A percentile compares a stretch with the other conserved stretches of the same genome.
Conservation (phyloP, 2,113 vertebrate species). For the Sebastes fasciatus region DNA sequence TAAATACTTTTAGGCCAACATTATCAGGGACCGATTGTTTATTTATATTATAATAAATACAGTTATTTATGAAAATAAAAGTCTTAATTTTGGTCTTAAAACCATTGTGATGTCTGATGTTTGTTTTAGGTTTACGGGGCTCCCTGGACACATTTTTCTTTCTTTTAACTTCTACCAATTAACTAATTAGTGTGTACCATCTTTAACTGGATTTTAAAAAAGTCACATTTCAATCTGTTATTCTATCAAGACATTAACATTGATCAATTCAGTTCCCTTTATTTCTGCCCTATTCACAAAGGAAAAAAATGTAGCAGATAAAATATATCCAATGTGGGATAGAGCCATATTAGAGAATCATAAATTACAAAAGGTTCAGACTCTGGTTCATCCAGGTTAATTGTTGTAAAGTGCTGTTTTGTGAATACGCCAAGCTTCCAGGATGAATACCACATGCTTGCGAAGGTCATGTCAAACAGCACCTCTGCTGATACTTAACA, state of each 20-base stretch:
- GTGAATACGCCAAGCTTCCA: background rate
- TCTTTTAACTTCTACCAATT: background rate
- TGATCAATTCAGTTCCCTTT: background rate
- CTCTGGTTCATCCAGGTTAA: slow-evolving; percentile 5
- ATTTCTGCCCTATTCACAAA: background rate
- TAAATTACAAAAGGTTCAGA: background rate
- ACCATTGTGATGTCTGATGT: too few relatives aligned
- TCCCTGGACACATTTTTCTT: background rate
- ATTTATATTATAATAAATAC: too few relatives aligned
- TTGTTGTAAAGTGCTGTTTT: slow-evolving; percentile 18
- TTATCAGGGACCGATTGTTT: too few relatives aligned
- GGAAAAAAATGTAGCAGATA: background rate
- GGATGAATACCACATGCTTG: background rate
- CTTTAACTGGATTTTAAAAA: background rate
- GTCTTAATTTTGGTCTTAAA: too few relatives aligned
- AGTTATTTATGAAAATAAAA: too few relatives aligned
- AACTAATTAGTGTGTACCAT: background rate
- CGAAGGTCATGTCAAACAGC: background rate
- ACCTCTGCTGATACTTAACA: background rate
- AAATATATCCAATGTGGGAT: background rate
- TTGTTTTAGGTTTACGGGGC: too few relatives aligned
- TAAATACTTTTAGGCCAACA: too few relatives aligned
- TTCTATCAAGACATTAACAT: background rate
- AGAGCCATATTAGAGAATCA: background rate
- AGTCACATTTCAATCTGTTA: background rate